phyloP scores from a whole-genome alignment of 2,797 vertebrate species.

The Anableps anableps region DNA sequence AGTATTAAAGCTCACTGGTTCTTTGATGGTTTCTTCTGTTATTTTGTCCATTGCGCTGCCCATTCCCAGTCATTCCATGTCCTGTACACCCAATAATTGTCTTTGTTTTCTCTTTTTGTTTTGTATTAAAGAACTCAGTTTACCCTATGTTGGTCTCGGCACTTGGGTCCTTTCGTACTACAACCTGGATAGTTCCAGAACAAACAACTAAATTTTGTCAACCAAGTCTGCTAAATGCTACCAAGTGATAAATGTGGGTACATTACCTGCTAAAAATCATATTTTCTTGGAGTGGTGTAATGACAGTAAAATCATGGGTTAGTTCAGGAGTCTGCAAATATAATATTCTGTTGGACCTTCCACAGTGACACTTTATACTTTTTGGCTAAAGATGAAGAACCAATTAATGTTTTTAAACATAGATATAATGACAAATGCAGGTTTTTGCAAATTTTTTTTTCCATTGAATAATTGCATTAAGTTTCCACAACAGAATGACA shows the following conservation, averaged over 20 bases:
- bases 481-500: not conserved
- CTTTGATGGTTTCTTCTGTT: too few relatives aligned
- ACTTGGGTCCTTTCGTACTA: too few relatives aligned
- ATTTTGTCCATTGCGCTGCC: too few relatives aligned
- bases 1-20: too few relatives aligned
- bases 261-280: not conserved
- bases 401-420: not conserved
- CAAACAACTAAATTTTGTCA: too few relatives aligned
- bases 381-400: not conserved
- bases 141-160: too few relatives aligned
- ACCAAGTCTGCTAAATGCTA: not conserved
- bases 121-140: too few relatives aligned
- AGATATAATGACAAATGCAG: not conserved
- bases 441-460: not conserved
- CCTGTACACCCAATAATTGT: too few relatives aligned
- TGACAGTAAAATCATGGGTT: not conserved
- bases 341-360: not conserved
- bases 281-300: not conserved
- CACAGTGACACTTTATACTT: too few relatives aligned
- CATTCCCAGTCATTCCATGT: too few relatives aligned
- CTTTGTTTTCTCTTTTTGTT: too few relatives aligned
- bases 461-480: not conserved
- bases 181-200: too few relatives aligned
- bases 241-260: not conserved
- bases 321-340: not conserved